These are phyloP conservation scores for Dioctria linearis DNA, from an alignment of 2,888 invertebrate species.

Conservation along the genomic window DNA sequence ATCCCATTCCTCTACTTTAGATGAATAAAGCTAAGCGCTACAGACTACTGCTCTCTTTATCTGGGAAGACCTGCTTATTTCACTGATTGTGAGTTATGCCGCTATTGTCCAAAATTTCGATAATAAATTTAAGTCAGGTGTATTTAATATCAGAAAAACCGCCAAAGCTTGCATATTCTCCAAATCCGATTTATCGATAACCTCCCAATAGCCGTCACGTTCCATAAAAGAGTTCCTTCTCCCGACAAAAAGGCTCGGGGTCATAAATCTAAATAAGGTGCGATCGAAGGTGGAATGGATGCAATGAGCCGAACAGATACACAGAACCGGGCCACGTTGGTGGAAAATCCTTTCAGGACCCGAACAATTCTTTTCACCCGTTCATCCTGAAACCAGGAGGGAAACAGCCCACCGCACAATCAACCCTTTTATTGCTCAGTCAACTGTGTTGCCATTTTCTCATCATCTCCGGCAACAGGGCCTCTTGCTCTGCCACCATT, in stretches of 20 bases:
- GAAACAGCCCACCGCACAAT: conserved; percentile 49
- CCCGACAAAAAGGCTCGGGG: conserved; percentile 41
- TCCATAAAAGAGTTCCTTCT: conserved; percentile 30
- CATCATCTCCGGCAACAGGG: conserved; percentile 55
- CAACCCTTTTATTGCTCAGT: conserved; percentile 59
- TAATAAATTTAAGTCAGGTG: conserved; percentile 40
- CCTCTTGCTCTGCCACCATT: conserved; percentile 29
- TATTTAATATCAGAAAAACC: conserved; percentile 41
- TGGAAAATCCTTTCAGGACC: conserved; percentile 54
- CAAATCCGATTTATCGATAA: conserved; percentile 23
- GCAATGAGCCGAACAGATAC: conserved; percentile 56
- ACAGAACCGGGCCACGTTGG: conserved; percentile 14
- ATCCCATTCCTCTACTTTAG: background rate
- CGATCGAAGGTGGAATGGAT: conserved; percentile 57
- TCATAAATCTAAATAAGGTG: conserved; percentile 59
- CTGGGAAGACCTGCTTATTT: background rate
- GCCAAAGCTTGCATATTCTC: conserved; percentile 44
- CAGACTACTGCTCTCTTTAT: conserved; percentile 3
- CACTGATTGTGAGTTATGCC: conserved; percentile 16
- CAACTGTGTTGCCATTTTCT: conserved; percentile 58
- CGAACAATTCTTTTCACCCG: conserved; percentile 42
- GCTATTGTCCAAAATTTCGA: conserved; percentile 1
- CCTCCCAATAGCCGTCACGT: conserved; percentile 11
- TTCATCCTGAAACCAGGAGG: conserved; percentile 19
- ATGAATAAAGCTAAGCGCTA: background rate